Conservation (phyloP, 2,797 vertebrate genomes). For the Micropoecilia bifurca region DNA sequence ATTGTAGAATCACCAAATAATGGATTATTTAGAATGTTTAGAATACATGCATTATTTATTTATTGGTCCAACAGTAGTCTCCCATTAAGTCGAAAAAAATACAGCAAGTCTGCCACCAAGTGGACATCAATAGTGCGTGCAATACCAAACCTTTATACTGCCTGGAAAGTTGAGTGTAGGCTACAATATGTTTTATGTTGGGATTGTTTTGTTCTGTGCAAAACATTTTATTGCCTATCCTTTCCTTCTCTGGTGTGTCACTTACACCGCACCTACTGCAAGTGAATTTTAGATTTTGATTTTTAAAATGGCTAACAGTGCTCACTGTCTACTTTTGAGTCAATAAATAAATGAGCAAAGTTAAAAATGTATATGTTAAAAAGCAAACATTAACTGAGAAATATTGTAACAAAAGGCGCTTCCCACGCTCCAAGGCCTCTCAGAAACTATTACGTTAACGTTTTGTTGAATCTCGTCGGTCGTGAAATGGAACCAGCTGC, state of each 20-base stretch:
- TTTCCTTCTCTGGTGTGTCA: background rate
- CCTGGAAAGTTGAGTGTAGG: background rate
- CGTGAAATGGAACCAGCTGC: constrained; percentile 47
- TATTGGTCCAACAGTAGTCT: background rate
- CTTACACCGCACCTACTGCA: background rate
- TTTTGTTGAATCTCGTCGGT: background rate
- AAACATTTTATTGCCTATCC: background rate
- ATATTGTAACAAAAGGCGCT: background rate
- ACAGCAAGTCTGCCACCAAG: constrained; percentile 60
- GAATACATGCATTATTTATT: background rate
- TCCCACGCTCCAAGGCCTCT: background rate
- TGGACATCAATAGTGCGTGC: constrained; percentile 32
- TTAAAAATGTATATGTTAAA: background rate
- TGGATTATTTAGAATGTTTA: background rate
- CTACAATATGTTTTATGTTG: background rate
- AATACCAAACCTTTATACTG: background rate
- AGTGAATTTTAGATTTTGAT: background rate
- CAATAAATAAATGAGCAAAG: background rate
- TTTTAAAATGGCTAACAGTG: background rate
- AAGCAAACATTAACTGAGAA: background rate
- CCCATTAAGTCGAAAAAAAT: constrained; percentile 24
- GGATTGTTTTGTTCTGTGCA: background rate
- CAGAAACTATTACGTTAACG: background rate
- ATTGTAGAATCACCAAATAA: background rate
- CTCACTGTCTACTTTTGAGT: background rate